phyloP scores from a whole-genome alignment of 1,140 invertebrate genomes.

The Drosophila yakuba region DNA sequence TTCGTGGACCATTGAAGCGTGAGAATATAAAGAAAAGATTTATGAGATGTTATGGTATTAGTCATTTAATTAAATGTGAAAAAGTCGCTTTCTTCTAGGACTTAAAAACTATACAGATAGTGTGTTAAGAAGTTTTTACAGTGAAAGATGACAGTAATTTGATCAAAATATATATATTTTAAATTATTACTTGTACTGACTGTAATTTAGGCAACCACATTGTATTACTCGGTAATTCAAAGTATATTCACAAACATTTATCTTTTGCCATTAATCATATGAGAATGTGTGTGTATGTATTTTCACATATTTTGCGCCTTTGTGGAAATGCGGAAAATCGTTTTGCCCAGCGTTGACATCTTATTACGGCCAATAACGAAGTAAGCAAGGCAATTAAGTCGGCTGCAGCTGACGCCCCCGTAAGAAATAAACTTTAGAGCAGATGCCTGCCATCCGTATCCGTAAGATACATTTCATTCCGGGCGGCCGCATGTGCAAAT shows the following conservation, averaged over 20 bases:
- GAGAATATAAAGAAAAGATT: constrained; percentile 13
- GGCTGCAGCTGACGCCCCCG: constrained; percentile 51
- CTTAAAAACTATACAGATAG: too few species aligned
- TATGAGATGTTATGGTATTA: background rate
- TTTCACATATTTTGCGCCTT: constrained; percentile 17
- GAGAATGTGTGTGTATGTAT: background rate
- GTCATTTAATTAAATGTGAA: background rate
- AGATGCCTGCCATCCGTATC: constrained; percentile 26
- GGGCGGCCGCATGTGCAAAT: constrained; percentile 47
- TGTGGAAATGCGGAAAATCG: constrained; percentile 37
- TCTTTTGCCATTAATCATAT: background rate
- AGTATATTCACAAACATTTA: background rate
- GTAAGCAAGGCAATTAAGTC: constrained; percentile 73
- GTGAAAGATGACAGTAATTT: background rate
- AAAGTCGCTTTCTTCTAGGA: too few species aligned
- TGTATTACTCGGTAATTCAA: too few species aligned
- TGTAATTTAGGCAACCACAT: too few species aligned
- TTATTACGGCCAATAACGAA: constrained; percentile 70
- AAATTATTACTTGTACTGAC: too few species aligned
- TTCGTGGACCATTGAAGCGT: constrained; percentile 56
- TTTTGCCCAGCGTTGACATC: constrained; percentile 73
- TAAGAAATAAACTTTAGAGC: constrained; percentile 23
- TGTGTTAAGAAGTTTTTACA: background rate
- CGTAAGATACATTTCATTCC: constrained; percentile 64
- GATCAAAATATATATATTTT: too few species aligned